Evolutionary conservation across 2,113 vertebrate species (phyloP).

Genomic region (Crotalus viridis): DNA sequence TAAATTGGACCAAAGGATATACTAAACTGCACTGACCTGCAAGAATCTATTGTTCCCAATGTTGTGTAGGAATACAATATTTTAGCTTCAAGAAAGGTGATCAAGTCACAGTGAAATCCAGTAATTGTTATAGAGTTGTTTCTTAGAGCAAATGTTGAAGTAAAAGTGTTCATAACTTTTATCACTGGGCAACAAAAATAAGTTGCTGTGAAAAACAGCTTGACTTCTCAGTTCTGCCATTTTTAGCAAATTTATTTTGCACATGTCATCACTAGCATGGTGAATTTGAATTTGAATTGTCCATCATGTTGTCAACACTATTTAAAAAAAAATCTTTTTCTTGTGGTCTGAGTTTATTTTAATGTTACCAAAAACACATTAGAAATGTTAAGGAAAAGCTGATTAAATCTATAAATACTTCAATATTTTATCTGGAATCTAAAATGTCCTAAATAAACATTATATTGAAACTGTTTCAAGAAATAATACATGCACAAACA

Average conservation of each 20-base stretch:
- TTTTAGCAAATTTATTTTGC: constrained; percentile 38
- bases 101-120: constrained; percentile 55
- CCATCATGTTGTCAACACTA: constrained; percentile 42
- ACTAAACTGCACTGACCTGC: constrained; percentile 47
- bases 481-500: neutral
- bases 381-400: constrained; percentile 37
- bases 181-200: neutral
- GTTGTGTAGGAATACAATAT: constrained; percentile 43
- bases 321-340: constrained; percentile 24
- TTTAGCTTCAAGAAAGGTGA: constrained; percentile 36
- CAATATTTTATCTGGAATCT: constrained; percentile 25
- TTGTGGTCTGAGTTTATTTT: constrained; percentile 38
- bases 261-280: constrained; percentile 60
- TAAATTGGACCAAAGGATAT: constrained; percentile 65
- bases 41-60: constrained; percentile 31
- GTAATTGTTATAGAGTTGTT: constrained; percentile 30
- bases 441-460: neutral
- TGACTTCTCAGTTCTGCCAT: constrained; percentile 43
- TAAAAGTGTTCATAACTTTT: constrained; percentile 27
- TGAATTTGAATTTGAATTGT: constrained; percentile 48
- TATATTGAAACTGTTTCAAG: neutral
- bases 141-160: constrained; percentile 54
- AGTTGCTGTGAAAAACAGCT: constrained; percentile 34
- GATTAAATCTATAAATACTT: constrained; percentile 19
- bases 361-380: constrained; percentile 37